These are phyloP conservation scores for Polypterus bichir DNA, from an alignment of 2,113 vertebrate species.

Conservation along the genomic window DNA sequence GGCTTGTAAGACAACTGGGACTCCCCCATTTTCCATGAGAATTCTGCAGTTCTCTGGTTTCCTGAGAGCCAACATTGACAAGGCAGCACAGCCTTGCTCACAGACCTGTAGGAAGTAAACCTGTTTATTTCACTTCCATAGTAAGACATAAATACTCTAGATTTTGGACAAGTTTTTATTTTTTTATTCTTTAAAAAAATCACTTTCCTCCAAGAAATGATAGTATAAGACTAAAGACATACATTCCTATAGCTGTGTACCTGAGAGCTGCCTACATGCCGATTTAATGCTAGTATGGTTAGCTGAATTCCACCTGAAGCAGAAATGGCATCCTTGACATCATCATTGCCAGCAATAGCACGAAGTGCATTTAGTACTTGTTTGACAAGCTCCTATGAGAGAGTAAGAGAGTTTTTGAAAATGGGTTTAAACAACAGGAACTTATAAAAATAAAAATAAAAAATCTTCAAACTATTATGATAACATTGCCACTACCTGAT, in stretches of 20 bases:
- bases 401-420: background rate
- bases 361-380: slow-evolving; percentile 70
- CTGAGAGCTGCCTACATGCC: slow-evolving; percentile 62
- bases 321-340: slow-evolving; percentile 80
- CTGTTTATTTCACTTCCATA: too few species aligned
- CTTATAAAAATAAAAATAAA: background rate
- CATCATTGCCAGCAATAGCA: slow-evolving; percentile 81
- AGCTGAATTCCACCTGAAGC: slow-evolving; percentile 61
- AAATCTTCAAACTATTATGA: background rate
- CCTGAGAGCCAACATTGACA: slow-evolving; percentile 72
- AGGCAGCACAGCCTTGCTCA: slow-evolving; percentile 77
- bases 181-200: too few species aligned
- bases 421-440: background rate
- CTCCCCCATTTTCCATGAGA: slow-evolving; percentile 79
- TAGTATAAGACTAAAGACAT: too few species aligned
- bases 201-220: too few species aligned
- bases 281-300: slow-evolving; percentile 73
- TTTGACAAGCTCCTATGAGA: slow-evolving; percentile 68
- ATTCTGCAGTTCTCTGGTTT: slow-evolving; percentile 77
- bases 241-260: slow-evolving; percentile 32
- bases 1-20: slow-evolving; percentile 66
- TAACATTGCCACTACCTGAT: slow-evolving; percentile 43
- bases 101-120: slow-evolving; percentile 59
- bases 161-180: too few species aligned
- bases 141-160: too few species aligned